Base-by-base conservation (phyloP, 2,888 invertebrate species). In the Anorthoa munda region DNA sequence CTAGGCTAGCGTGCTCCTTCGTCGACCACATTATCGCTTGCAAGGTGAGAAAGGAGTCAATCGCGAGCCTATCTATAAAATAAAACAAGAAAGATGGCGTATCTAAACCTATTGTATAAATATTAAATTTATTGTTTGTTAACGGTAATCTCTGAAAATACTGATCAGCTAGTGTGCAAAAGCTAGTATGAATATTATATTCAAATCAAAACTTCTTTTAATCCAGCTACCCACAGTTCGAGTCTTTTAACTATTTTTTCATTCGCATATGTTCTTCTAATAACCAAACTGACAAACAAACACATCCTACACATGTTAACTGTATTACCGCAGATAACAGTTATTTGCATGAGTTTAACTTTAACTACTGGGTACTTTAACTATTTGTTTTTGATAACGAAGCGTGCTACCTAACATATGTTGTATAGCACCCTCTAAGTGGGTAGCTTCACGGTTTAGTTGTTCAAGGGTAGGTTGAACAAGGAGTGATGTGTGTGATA, bases 331-430 rank as follows among this genome's bases (percentile, higher is more conserved):
- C 15, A 79, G 81, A 83, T 81, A 81, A 83, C 80, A 53, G 71
- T 80, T 81, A 81, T 81, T 81, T 81, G 81, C 84, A 84, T 61
- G 56, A 75, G 81, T 83, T 79, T 45, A 79, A 79, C 50, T 81
- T 79, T 67, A 70, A 81, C 80, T 81, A 81, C 84, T 75, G 71
- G 21, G 66, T 75, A 61, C 61, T 46, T 61, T 17, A 61, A 61
- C 12, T 73, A 80, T 81, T 83, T 79, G 81, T 83, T 75, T 23
- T 59, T 83, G 81, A 81, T 81, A 81, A 81, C 65, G 26, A 21
- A 26, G 12, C 18, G 56, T 26, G 59, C 55, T 75, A 66, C 66
- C 51, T 45, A 66, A 83, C 84, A 81, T 80, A 81, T 83, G 81
- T 81, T 83, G 65, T 56, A 31, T 59, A 48, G 11, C 60, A 83